A percentile compares a stretch with the other conserved stretches of the same genome.
Conservation (phyloP, 2,797 vertebrate genomes). For the Eurystomus glaucurus region DNA sequence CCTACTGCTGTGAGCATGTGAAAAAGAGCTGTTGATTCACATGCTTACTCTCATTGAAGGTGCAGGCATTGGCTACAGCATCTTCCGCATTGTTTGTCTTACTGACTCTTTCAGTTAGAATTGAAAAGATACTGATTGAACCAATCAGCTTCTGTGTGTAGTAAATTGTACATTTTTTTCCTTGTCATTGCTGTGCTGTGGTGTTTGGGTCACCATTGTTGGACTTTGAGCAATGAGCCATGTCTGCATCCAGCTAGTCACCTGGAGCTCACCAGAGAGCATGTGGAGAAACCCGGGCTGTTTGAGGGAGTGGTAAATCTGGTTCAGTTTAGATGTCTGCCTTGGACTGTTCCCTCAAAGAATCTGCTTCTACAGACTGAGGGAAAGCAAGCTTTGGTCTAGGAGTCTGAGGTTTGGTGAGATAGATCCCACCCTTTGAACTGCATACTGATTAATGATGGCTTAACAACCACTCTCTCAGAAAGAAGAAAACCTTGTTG, state of each 20-base stretch:
- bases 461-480: background rate
- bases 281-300: background rate
- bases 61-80: background rate
- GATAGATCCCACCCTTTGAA: background rate
- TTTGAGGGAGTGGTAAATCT: background rate
- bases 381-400: background rate
- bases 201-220: accelerated
- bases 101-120: background rate
- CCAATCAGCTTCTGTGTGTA: background rate
- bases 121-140: background rate
- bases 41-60: background rate
- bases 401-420: background rate
- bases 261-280: background rate
- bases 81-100: background rate
- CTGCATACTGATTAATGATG: background rate
- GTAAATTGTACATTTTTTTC: background rate
- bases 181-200: background rate
- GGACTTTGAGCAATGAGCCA: background rate
- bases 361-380: background rate
- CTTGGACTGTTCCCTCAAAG: background rate
- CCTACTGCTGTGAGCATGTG: background rate
- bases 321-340: background rate
- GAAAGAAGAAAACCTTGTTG: background rate
- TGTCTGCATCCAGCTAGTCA: background rate
- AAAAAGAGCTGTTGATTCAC: background rate